Conservation (phyloP, 2,797 vertebrate species). For the Triplophysa yarkandensis region DNA sequence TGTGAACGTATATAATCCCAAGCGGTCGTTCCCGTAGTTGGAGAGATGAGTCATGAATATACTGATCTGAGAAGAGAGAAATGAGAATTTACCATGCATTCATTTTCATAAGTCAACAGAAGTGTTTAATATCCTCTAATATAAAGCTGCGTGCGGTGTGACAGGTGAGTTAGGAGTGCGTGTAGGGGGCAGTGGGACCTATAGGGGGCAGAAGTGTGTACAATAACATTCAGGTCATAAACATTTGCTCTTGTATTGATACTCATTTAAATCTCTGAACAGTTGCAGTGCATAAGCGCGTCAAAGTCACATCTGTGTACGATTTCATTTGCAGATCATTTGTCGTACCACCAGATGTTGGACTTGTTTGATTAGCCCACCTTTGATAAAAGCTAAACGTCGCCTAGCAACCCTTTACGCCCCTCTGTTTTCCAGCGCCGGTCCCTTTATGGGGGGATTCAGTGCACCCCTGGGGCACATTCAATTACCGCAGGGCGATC, state of each 20-base stretch:
- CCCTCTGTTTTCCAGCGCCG: conserved; percentile 26
- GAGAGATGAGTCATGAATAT: conserved; percentile 99
- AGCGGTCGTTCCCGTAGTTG: conserved; percentile 95
- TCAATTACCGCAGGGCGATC: conserved; percentile 47
- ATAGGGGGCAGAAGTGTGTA: conserved; percentile 46
- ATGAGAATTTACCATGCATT: neutral
- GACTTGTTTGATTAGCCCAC: neutral
- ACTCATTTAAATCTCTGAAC: neutral
- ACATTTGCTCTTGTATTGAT: conserved; percentile 14
- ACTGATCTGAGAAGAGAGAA: conserved; percentile 82
- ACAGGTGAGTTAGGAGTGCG: conserved; percentile 12
- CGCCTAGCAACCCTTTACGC: conserved; percentile 10
- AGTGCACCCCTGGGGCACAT: conserved; percentile 41
- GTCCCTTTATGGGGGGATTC: conserved; percentile 29
- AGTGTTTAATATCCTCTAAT: neutral
- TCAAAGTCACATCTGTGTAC: neutral
- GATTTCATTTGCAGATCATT: conserved; percentile 5
- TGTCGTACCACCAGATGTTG: neutral
- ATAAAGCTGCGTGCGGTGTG: neutral
- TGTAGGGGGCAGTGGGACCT: conserved; percentile 12
- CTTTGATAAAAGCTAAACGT: conserved; percentile 21
- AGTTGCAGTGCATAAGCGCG: neutral
- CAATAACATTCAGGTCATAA: neutral
- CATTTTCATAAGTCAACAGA: neutral
- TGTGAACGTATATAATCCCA: conserved; percentile 93